Percentiles rank a stretch among this genome's conserved stretches.
These are phyloP conservation scores for Cyclopterus lumpus DNA, from an alignment of 2,797 vertebrate genomes.

Conservation along the genomic window DNA sequence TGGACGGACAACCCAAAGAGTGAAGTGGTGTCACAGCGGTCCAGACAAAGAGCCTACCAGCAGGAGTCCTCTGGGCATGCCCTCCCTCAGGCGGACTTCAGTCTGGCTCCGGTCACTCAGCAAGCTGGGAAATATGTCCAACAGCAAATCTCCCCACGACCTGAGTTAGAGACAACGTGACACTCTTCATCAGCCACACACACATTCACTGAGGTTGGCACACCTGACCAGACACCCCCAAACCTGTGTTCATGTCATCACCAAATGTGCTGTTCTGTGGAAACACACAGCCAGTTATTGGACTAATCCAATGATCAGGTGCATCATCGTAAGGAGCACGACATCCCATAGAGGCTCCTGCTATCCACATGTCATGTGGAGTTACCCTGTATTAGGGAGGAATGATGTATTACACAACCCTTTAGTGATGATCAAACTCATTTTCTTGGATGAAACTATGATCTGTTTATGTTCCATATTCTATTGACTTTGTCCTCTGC, in stretches of 20 bases:
- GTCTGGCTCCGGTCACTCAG: conserved; percentile 85
- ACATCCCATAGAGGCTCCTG: not conserved
- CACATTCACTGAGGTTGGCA: not conserved
- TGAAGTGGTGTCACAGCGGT: not conserved
- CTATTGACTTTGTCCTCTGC: not conserved
- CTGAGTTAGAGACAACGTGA: conserved; percentile 66
- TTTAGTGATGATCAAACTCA: not conserved
- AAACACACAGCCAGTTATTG: not conserved
- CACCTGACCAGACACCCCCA: too few species aligned
- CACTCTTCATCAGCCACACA: not conserved
- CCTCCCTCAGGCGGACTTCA: conserved; percentile 80
- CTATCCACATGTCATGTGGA: not conserved
- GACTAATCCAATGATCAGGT: too few species aligned
- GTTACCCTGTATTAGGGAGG: not conserved
- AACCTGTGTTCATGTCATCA: too few species aligned
- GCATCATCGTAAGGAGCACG: not conserved
- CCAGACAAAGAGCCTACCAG: conserved; percentile 78
- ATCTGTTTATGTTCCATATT: not conserved
- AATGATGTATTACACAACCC: not conserved
- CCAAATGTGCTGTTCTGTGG: too few species aligned
- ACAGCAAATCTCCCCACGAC: conserved; percentile 91
- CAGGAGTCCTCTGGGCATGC: conserved; percentile 86
- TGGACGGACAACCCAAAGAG: too few species aligned
- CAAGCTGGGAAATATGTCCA: conserved; percentile 88
- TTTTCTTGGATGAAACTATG: not conserved